A percentile compares a stretch with the other conserved stretches of the same genome.
Evolutionary conservation across 2,888 invertebrate species (phyloP).

Genomic region (Amiota communis): DNA sequence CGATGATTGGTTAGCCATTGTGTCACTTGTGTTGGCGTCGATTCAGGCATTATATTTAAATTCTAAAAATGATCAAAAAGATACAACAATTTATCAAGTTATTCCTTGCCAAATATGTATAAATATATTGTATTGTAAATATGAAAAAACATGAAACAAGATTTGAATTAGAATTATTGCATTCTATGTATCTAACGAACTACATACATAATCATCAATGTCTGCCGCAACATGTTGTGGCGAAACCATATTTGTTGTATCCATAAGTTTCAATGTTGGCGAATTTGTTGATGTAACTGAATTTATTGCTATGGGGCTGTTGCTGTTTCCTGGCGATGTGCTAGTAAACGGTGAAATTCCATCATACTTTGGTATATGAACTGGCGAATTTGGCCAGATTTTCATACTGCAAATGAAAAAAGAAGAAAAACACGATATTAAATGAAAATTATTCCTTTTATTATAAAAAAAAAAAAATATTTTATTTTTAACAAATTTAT

Average conservation of each 20-base stretch:
- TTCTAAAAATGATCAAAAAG: conserved; percentile 64
- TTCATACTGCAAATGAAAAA: conserved; percentile 66
- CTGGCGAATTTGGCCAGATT: conserved; percentile 73
- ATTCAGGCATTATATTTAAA: conserved; percentile 78
- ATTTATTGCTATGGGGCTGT: conserved; percentile 72
- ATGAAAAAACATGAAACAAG: not conserved
- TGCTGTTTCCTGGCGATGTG: conserved; percentile 66
- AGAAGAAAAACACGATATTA: not conserved
- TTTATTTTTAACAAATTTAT: conserved; percentile 17
- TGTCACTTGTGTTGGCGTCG: conserved; percentile 81
- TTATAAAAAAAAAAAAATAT: too few relatives aligned
- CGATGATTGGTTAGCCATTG: conserved; percentile 87
- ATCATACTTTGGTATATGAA: conserved; percentile 73
- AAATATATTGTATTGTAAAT: conserved; percentile 26
- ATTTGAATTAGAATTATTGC: not conserved
- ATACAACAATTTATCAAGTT: conserved; percentile 3
- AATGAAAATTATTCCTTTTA: not conserved
- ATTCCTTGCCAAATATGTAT: conserved; percentile 6
- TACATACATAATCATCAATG: conserved; percentile 71
- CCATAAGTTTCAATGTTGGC: conserved; percentile 72
- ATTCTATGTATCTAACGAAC: not conserved
- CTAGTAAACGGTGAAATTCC: conserved; percentile 69
- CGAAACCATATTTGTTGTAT: conserved; percentile 71
- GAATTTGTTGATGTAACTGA: conserved; percentile 73
- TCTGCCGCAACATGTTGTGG: conserved; percentile 68